Evolutionary conservation across 2,113 vertebrate genomes (phyloP).

Genomic region (Amphilophus citrinellus): DNA sequence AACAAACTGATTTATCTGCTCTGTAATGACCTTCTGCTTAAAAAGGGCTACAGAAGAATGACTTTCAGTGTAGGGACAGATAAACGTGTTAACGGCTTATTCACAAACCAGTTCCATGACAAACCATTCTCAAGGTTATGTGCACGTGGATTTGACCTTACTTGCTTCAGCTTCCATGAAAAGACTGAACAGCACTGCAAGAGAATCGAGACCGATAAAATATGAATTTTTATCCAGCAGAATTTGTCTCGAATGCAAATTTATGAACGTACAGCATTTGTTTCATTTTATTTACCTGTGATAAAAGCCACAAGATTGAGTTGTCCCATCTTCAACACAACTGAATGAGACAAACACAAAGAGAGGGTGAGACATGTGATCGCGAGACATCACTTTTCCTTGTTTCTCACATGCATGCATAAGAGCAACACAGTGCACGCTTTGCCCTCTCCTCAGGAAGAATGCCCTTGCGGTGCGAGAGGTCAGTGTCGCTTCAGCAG

Average conservation of each 20-base stretch:
- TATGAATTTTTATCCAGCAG: background rate
- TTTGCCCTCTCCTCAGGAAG: slow-evolving; percentile 51
- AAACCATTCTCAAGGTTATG: slow-evolving; percentile 7
- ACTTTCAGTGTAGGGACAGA: background rate
- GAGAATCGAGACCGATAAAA: slow-evolving; percentile 15
- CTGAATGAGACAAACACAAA: slow-evolving; percentile 39
- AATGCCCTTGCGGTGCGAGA: slow-evolving; percentile 61
- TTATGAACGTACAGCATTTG: background rate
- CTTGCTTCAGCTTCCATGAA: slow-evolving; percentile 82
- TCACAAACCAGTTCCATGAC: slow-evolving; percentile 21
- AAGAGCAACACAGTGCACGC: slow-evolving; percentile 13
- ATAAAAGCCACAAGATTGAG: slow-evolving; percentile 66
- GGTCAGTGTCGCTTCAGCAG: slow-evolving; percentile 69
- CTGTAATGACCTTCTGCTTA: background rate
- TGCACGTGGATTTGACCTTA: slow-evolving; percentile 57
- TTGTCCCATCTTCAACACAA: slow-evolving; percentile 73
- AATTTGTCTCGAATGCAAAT: background rate
- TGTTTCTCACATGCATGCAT: slow-evolving; percentile 20
- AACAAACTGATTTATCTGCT: background rate
- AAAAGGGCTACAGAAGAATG: background rate
- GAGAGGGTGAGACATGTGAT: slow-evolving; percentile 14
- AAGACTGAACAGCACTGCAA: slow-evolving; percentile 74
- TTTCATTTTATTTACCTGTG: slow-evolving; percentile 73
- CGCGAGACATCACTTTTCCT: slow-evolving; percentile 26
- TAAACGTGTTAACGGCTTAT: background rate